phyloP scores from a whole-genome alignment of 2,797 vertebrate species.

The Mionectes olivaceus region DNA sequence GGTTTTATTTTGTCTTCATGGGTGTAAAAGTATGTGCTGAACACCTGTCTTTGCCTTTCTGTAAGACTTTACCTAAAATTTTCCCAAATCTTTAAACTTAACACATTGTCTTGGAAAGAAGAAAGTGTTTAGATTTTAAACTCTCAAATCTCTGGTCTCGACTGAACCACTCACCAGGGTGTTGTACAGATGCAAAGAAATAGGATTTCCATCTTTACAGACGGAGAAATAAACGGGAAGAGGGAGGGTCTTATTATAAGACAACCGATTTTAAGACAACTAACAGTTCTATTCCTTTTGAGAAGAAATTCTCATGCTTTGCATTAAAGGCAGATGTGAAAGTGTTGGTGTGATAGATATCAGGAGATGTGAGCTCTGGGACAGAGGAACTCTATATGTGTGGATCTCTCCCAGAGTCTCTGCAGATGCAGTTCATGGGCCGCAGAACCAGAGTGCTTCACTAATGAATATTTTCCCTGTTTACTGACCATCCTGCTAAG shows the following conservation, averaged over 20 bases:
- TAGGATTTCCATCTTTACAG: not conserved
- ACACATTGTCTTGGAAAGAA: not conserved
- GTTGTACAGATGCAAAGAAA: not conserved
- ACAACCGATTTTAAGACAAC: not conserved
- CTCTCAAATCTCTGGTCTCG: not conserved
- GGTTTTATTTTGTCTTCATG: not conserved
- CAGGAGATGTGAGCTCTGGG: not conserved
- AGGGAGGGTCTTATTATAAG: not conserved
- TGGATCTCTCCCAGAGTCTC: not conserved
- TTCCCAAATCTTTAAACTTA: not conserved
- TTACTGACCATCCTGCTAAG: not conserved
- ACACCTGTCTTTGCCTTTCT: not conserved
- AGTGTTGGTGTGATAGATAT: not conserved
- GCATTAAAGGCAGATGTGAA: not conserved
- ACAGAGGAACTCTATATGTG: fast-evolving
- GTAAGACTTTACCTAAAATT: not conserved
- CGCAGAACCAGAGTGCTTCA: not conserved
- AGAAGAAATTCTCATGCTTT: not conserved
- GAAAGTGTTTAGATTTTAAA: not conserved
- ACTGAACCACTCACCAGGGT: not conserved
- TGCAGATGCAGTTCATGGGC: not conserved
- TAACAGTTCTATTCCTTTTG: not conserved
- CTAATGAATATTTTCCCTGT: not conserved
- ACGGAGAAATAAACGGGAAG: not conserved
- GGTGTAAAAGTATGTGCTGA: not conserved